Conservation (phyloP, 2,888 invertebrate species). For the Phyllotreta cruciferae region DNA sequence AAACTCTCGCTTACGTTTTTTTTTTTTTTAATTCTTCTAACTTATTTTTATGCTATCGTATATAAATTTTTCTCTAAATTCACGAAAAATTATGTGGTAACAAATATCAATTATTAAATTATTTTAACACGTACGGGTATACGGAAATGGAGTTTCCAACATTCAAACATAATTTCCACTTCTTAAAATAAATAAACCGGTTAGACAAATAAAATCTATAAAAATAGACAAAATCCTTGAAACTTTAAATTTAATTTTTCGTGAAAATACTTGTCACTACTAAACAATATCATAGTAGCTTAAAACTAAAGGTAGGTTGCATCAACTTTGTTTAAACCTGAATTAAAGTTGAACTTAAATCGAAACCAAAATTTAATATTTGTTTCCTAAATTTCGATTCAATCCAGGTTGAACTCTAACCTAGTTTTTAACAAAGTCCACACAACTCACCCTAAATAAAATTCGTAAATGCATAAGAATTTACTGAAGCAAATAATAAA, state of each 20-base stretch:
- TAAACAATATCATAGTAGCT: constrained; percentile 13
- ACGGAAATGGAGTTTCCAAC: too few species aligned
- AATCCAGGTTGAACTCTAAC: too few species aligned
- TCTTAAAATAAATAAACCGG: constrained; percentile 4
- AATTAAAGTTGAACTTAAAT: too few species aligned
- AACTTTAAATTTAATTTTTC: constrained; percentile 15
- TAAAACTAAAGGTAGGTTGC: background rate
- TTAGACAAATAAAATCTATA: background rate
- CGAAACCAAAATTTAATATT: background rate
- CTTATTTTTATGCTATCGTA: too few species aligned
- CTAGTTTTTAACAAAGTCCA: too few species aligned
- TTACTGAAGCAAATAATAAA: constrained; percentile 40
- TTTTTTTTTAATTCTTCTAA: too few species aligned
- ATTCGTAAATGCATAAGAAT: constrained; percentile 31
- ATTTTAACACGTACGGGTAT: too few species aligned
- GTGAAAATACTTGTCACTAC: constrained; percentile 9
- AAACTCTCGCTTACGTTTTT: too few species aligned
- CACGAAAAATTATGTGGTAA: background rate
- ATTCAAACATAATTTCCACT: too few species aligned
- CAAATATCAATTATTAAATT: too few species aligned
- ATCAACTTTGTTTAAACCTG: too few species aligned
- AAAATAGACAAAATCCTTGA: background rate
- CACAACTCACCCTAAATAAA: background rate
- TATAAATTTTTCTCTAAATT: background rate
- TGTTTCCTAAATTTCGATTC: too few species aligned